These are phyloP conservation scores for Sternotherus odoratus DNA, from an alignment of 2,797 vertebrate genomes.

Conservation along the genomic window DNA sequence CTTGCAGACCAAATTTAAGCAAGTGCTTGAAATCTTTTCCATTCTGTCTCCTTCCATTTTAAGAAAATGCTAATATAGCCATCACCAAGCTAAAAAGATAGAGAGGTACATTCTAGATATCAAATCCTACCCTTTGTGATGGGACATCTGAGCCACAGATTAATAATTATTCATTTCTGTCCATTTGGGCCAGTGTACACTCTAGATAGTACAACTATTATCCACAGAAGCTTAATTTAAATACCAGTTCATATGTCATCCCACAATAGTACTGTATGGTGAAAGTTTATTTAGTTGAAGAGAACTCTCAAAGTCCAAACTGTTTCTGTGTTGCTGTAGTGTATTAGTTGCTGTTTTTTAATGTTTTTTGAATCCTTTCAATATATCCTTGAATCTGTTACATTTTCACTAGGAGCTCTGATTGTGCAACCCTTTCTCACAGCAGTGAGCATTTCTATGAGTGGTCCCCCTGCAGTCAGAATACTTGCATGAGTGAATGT, in stretches of 20 bases:
- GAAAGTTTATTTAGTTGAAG: neutral
- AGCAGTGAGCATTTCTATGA: neutral
- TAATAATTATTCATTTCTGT: neutral
- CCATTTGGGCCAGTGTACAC: neutral
- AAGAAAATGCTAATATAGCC: conserved; percentile 38
- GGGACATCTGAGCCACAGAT: neutral
- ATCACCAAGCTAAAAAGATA: neutral
- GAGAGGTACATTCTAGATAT: neutral
- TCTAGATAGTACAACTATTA: neutral
- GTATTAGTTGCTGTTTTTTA: neutral
- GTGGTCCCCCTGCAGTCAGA: neutral
- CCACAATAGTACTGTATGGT: neutral
- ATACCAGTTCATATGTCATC: neutral
- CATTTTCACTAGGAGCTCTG: neutral
- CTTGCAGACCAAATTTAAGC: conserved; percentile 29
- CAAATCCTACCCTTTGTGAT: neutral
- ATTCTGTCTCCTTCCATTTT: neutral
- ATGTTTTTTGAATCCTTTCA: neutral
- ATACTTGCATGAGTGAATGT: neutral
- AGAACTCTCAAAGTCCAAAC: neutral
- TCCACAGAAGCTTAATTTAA: neutral
- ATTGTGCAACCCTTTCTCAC: neutral
- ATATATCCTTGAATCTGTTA: neutral
- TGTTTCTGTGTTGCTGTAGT: neutral
- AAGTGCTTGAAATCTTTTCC: conserved; percentile 12